Evolutionary conservation across 2,797 vertebrate species (phyloP).

Genomic region (Aratinga solstitialis): DNA sequence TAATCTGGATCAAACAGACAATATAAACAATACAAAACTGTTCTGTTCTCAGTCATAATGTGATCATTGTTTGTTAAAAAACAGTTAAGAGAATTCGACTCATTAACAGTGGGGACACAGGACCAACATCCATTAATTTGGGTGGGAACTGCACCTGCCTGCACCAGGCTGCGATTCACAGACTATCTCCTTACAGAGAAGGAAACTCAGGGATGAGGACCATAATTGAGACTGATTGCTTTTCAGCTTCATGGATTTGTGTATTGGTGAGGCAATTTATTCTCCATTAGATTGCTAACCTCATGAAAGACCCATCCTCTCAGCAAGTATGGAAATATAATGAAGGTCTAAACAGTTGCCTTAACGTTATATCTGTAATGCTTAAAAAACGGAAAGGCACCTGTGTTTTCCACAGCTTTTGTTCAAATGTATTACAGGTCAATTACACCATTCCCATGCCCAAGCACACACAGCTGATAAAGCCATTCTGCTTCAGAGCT

Average conservation of each 20-base stretch:
- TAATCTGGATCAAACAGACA: conserved; percentile 59
- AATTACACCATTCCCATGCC: background rate
- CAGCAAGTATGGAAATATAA: background rate
- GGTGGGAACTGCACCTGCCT: conserved; percentile 29
- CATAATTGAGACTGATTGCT: background rate
- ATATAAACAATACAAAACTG: conserved; percentile 24
- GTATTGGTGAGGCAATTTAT: background rate
- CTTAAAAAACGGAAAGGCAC: background rate
- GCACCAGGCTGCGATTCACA: background rate
- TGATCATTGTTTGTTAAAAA: conserved; percentile 25
- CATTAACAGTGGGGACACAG: background rate
- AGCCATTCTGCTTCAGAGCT: background rate
- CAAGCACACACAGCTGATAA: background rate
- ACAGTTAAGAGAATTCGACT: background rate
- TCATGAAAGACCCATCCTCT: background rate
- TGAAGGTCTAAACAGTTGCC: background rate
- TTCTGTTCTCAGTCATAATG: background rate
- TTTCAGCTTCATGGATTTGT: background rate
- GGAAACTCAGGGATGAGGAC: background rate
- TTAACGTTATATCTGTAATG: background rate
- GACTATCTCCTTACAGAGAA: background rate
- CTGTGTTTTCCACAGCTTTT: background rate
- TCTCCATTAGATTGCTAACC: background rate
- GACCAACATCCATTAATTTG: background rate
- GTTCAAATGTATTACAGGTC: background rate